These are phyloP conservation scores for Pseudococcus viburni DNA, from an alignment of 2,888 invertebrate species.

Conservation along the genomic window DNA sequence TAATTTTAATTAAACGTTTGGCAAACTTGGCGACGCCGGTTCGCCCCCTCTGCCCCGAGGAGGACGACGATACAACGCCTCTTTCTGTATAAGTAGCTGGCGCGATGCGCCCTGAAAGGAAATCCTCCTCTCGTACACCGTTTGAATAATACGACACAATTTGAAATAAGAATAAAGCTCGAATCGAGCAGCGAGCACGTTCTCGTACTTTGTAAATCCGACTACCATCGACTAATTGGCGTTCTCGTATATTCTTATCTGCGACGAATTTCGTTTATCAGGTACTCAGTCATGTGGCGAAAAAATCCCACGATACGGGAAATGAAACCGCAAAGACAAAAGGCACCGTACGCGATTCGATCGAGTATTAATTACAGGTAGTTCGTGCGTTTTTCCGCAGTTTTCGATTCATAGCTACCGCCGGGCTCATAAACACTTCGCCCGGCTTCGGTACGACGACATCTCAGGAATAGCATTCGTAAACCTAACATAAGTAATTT, in stretches of 20 bases:
- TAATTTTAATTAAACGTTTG: slow-evolving; percentile 47
- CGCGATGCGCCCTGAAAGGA: not conserved
- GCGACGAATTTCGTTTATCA: not conserved
- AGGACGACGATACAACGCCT: not conserved
- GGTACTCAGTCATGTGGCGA: no score
- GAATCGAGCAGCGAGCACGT: not conserved
- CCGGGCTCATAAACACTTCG: no score
- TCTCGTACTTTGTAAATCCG: slow-evolving; percentile 35
- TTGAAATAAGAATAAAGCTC: slow-evolving; percentile 51
- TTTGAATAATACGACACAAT: slow-evolving; percentile 17
- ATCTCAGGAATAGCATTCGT: not conserved
- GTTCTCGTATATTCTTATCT: slow-evolving; percentile 8
- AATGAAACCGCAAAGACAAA: not conserved
- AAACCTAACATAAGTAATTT: not conserved
- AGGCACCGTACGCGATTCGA: not conserved
- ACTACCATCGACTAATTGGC: slow-evolving; percentile 26
- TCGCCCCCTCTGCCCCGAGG: not conserved
- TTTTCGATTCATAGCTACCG: not conserved
- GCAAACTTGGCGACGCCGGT: not conserved
- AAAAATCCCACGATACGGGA: not conserved
- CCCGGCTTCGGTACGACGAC: not conserved
- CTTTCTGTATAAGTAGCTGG: no score
- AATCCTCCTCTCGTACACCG: not conserved
- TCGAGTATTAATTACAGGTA: slow-evolving; percentile 20
- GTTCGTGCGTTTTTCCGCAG: not conserved